Base-by-base conservation (phyloP, 2,797 vertebrate genomes). In the Spondyliosoma cantharus region DNA sequence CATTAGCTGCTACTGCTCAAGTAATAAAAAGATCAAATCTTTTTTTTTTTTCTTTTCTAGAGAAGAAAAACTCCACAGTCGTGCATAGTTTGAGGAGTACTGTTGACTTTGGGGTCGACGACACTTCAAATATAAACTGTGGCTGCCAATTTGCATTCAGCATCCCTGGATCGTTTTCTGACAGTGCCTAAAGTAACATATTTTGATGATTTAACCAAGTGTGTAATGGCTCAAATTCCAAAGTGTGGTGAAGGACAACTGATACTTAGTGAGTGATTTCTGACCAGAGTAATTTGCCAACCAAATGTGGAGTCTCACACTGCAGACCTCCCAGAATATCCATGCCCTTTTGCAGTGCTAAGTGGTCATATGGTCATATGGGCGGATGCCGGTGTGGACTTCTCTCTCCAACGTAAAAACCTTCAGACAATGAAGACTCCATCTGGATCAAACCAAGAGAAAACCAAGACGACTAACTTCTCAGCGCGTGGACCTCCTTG, bases 1-100 rank as follows among this genome's bases (percentile, higher is more conserved):
- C 82, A 93, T 94, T 94, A 94, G 89, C 87, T 63, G 82, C 88
- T 87, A 83, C 89, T 85, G 82, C 84, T 86, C 69, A 70, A 87
- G 84, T 87, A 92, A 94, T 93, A 93, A 94, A 95, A 94, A 89
- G 60, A 90, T 85, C 79, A 89, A 91, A 90, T 90, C 74, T 77
- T 37, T 37, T 37, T 37, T 37, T 11, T 37, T 37, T 80, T 72
- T 66, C 4, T 27, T 32, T 32, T 19, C 74, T 78, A 75, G 74
- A 32, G 76, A 56, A 42, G 65, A 83, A 88, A 86, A 74, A 59
- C 76, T 71, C 53, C 56, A 73, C 7, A 19, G 65, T 61, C 11
- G 60, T 45, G 57, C 58, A 77, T 58, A 73, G 78, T 83, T 81
- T 80, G 20, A 84, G 79, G 87, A 83, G 27, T 46, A 56, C 71